A percentile compares a stretch with the other conserved stretches of the same genome.
phyloP scores from a whole-genome alignment of 2,797 vertebrate genomes.

The Cryptoprocta ferox region DNA sequence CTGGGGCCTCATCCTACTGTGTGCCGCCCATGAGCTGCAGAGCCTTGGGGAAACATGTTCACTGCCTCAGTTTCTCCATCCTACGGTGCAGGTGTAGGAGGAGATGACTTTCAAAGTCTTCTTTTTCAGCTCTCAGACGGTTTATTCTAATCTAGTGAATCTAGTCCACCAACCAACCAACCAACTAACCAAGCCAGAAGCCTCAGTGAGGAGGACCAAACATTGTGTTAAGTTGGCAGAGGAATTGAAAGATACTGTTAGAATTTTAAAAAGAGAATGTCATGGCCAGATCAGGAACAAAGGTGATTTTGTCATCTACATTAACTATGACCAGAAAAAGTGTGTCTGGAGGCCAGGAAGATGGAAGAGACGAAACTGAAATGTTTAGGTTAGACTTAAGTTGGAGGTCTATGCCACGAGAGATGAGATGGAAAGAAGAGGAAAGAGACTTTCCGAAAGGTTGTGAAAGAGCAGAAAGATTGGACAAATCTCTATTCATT shows the following conservation, averaged over 20 bases:
- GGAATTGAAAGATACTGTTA: neutral
- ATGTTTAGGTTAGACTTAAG: neutral
- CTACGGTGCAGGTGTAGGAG: neutral
- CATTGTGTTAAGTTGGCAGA: neutral
- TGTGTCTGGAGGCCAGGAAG: neutral
- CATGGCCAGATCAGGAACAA: neutral
- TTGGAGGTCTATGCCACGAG: neutral
- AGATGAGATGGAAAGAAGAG: neutral
- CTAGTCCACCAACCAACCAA: neutral
- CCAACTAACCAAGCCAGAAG: too few relatives aligned
- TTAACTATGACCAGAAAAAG: neutral
- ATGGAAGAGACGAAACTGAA: neutral
- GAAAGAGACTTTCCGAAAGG: neutral
- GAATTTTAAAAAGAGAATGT: neutral
- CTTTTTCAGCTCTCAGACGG: neutral
- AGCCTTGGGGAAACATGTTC: neutral
- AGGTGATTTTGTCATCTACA: neutral
- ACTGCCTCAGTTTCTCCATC: neutral
- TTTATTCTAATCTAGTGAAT: neutral
- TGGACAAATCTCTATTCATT: neutral
- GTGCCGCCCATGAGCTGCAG: accelerated
- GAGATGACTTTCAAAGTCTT: neutral
- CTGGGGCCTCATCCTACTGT: neutral
- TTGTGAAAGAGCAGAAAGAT: neutral
- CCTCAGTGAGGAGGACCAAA: neutral